Conservation (phyloP, 2,797 vertebrate genomes). For the Morus bassanus region DNA sequence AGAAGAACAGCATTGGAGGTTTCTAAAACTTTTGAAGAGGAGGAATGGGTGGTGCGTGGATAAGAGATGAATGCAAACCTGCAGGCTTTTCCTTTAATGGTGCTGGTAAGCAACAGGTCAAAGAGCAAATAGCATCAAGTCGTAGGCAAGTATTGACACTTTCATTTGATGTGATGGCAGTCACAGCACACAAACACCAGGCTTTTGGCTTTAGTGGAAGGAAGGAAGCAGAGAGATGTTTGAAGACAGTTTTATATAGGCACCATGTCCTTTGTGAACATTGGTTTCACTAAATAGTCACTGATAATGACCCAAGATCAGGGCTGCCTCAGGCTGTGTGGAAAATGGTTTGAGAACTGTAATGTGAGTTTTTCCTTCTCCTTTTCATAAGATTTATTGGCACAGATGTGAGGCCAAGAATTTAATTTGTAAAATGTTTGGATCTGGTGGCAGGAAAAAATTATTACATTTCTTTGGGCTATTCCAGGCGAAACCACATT, state of each 20-base stretch:
- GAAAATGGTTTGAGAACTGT: background rate
- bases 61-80: background rate
- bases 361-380: background rate
- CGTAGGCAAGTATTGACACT: background rate
- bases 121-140: background rate
- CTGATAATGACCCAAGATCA: background rate
- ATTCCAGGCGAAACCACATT: background rate
- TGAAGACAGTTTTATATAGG: background rate
- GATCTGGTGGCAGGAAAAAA: background rate
- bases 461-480: background rate
- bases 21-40: background rate
- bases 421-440: constrained; percentile 2
- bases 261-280: background rate
- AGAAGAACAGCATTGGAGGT: background rate
- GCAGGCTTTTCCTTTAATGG: background rate
- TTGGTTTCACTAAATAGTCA: background rate
- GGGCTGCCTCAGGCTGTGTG: background rate
- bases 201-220: background rate
- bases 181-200: background rate
- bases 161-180: background rate
- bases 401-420: background rate
- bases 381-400: background rate
- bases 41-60: background rate
- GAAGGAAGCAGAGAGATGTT: background rate
- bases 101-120: background rate